Base-by-base conservation (phyloP, 2,888 invertebrate genomes). In the Drosophila rellima region DNA sequence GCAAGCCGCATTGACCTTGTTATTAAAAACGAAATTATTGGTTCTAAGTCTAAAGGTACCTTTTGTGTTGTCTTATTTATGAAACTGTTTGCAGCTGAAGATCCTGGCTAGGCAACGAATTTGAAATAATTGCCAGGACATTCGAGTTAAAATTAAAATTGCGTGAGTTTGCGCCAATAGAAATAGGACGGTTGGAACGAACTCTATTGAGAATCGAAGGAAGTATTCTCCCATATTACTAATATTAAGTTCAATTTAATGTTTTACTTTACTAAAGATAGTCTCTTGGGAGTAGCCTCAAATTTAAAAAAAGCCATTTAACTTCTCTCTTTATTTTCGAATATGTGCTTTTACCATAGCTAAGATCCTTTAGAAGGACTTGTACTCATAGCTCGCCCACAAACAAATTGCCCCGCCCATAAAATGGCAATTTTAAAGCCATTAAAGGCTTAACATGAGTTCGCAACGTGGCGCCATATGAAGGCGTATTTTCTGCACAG, bases 11-110 rank as follows among this genome's bases (percentile, higher is more conserved):
- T 23, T 37, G 47, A 66, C 67, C 82, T 75, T 71, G 83, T 88
- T 86, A 84, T 86, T 80, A 86, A 82, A 80, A 78, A 52, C 39
- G 48, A 88, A 83, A 86, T 82, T 75, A 78, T 73, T 60, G 70
- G 55, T 59, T 70, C n/a, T 17, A 37, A 61, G 44, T 42, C 42
- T 26, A 37, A 52, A 40, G 52, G 54, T 17, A 26, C 52, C 57
- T 42, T 42, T 66, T 66, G 45, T 65, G 63, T 60, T 68, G 67
- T 83, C 81, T 75, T 75, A 75, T 78, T 85, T 80, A 80, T 80
- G 69, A 47, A 69, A 63, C 51, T 26, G 42, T 47, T 47, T 54
- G 66, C 82, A 82, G 85, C 82, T 88, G 88, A 67, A 75, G 50
- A 8, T 47, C 37, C 13, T 31, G 7, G 47, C 59, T 62, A 68